These are phyloP conservation scores for Blera fallax DNA, from an alignment of 2,888 invertebrate species.

Conservation along the genomic window DNA sequence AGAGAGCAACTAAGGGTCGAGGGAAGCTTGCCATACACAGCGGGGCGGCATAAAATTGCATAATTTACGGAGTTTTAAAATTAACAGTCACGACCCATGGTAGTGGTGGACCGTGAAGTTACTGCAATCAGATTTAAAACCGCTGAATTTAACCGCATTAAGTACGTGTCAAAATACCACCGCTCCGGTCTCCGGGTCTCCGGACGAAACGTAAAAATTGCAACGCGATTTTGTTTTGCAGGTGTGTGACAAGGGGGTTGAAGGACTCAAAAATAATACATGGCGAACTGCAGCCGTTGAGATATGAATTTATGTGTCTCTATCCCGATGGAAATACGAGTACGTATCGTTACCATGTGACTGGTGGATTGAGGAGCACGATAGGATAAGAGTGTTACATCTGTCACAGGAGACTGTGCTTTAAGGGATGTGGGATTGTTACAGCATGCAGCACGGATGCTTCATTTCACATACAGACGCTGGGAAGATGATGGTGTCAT, in stretches of 20 bases:
- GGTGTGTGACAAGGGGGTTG: not conserved
- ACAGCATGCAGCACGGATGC: too few relatives aligned
- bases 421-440: not conserved
- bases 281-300: not conserved
- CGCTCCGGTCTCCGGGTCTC: slow-evolving; percentile 22
- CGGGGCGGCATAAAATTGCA: slow-evolving; percentile 52
- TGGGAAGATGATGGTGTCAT: too few relatives aligned
- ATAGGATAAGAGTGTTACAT: not conserved
- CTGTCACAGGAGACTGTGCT: not conserved
- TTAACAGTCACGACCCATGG: slow-evolving; percentile 64
- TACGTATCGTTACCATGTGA: too few relatives aligned
- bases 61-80: slow-evolving; percentile 72
- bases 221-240: not conserved
- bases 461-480: not conserved
- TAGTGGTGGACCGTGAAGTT: slow-evolving; percentile 66
- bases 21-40: not conserved
- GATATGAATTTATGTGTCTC: not conserved
- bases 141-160: slow-evolving; percentile 72
- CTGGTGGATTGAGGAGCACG: not conserved
- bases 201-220: slow-evolving; percentile 20
- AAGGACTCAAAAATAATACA: not conserved
- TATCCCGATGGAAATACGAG: not conserved
- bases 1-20: slow-evolving; percentile 1
- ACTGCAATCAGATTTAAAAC: slow-evolving; percentile 71
- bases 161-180: slow-evolving; percentile 72